phyloP scores from a whole-genome alignment of 2,113 vertebrate species.

The Gopherus evgoodei region DNA sequence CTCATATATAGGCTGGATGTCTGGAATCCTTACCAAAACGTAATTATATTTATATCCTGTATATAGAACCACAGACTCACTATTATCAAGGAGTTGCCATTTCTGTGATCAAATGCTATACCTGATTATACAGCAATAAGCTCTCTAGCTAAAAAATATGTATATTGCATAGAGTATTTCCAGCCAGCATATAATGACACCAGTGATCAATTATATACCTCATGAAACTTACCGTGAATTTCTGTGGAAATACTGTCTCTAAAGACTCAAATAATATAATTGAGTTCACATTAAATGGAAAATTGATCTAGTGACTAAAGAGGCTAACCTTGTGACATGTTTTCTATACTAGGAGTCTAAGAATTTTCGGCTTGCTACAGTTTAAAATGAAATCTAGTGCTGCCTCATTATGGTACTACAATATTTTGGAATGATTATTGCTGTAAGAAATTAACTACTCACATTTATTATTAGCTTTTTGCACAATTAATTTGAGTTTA shows the following conservation, averaged over 20 bases:
- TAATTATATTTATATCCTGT: constrained; percentile 63
- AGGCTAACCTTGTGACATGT: neutral
- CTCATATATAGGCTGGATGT: constrained; percentile 43
- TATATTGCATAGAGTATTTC: constrained; percentile 58
- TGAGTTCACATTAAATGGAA: constrained; percentile 61
- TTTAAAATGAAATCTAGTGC: constrained; percentile 25
- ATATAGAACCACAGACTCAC: constrained; percentile 44
- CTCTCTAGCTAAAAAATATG: constrained; percentile 48
- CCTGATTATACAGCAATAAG: constrained; percentile 58
- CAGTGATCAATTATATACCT: constrained; percentile 55
- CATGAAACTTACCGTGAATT: constrained; percentile 3
- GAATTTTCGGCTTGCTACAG: constrained; percentile 21
- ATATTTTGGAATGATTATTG: neutral
- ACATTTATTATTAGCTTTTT: constrained; percentile 3
- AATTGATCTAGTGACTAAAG: constrained; percentile 44
- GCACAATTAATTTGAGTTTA: constrained; percentile 7
- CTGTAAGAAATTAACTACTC: neutral
- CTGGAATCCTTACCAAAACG: constrained; percentile 69
- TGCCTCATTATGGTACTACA: neutral
- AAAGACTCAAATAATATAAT: constrained; percentile 41
- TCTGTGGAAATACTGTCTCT: constrained; percentile 18
- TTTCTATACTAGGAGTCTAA: constrained; percentile 9
- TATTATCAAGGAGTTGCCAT: constrained; percentile 51
- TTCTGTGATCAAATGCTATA: constrained; percentile 59
- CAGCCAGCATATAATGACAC: constrained; percentile 36